Conservation (phyloP, 2,797 vertebrate genomes). For the Enteromius afrohamiltoni region DNA sequence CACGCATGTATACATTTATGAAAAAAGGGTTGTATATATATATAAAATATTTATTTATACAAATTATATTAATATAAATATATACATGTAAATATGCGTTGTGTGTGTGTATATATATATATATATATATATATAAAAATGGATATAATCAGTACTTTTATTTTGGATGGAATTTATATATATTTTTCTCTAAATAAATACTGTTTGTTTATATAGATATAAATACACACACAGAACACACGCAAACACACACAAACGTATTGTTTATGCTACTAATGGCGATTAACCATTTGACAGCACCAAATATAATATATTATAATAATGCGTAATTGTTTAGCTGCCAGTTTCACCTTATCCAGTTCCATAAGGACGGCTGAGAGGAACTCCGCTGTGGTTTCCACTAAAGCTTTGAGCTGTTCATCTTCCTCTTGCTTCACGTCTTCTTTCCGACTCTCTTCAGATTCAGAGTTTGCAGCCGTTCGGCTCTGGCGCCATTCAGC, state of each 20-base stretch:
- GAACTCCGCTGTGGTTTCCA: conserved; percentile 88
- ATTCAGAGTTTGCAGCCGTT: conserved; percentile 57
- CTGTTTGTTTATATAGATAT: background rate
- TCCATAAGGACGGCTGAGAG: conserved; percentile 84
- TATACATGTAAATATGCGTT: no score
- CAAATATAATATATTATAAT: background rate
- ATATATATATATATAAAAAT: no score
- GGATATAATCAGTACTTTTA: no score
- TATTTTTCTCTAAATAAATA: no score
- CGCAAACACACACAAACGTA: no score
- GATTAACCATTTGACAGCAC: background rate
- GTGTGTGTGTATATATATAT: no score
- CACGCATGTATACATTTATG: no score
- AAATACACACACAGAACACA: background rate
- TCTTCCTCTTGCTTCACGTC: conserved; percentile 65
- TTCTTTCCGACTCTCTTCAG: conserved; percentile 62
- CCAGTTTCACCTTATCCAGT: conserved; percentile 81
- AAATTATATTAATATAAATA: no score
- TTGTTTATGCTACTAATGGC: no score
- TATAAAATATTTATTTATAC: no score
- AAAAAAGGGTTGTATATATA: no score
- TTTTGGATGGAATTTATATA: no score
- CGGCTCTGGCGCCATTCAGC: conserved; percentile 75
- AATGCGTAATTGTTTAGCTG: background rate
- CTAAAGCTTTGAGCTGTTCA: conserved; percentile 84